Evolutionary conservation across 2,797 vertebrate genomes (phyloP), one percentile per base, ranked within the genome.

Genomic region (Thalassophryne amazonica): DNA sequence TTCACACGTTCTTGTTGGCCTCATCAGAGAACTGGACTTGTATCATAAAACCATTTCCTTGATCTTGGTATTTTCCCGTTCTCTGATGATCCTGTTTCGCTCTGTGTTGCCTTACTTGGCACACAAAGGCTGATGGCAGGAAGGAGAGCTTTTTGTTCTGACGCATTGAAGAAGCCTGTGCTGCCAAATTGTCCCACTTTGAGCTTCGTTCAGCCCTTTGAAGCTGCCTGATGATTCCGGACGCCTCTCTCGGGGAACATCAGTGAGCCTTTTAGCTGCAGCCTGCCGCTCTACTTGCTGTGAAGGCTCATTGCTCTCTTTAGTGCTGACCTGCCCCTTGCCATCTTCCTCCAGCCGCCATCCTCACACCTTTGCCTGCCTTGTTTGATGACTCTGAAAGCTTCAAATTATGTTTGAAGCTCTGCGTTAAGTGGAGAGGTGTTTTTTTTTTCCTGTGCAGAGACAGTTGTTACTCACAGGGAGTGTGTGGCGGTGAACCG

Each of bases 391-490:
- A 53, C 46, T 36, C 2, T 1, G 47, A 54, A 71, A 48, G 41
- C 51, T 52, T 78, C 31, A 63, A 27, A 73, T 67, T 48, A 4
- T 41, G 45, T 66, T 58, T 63, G 55, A 81, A 70, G 54, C 60
- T 57, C 31, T 10, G 2, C 32, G 37, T 61, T 72, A 46, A 33
- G 11, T 23, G 5, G 27, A 3, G 2, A 36, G 14, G 19, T 10
- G 12, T 11, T 17, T n/a, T 34, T 22, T 43, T 8, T 6, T n/a
- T n/a, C n/a, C n/a, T n/a, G n/a, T n/a, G 40, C 50, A 60, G 51
- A 63, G 60, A 68, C 56, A 35, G 50, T 34, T 69, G n/a, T 61
- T 56, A 25, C 58, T 61, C 35, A 33, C 25, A 2, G 13, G 6
- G 51, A 43, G 33, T 33, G 17, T 13, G 20, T 24, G 43, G 24